Percentiles rank a stretch among this genome's conserved stretches.
These are phyloP conservation scores for Nasonovia ribisnigri DNA, from an alignment of 2,888 invertebrate species.

Conservation along the genomic window DNA sequence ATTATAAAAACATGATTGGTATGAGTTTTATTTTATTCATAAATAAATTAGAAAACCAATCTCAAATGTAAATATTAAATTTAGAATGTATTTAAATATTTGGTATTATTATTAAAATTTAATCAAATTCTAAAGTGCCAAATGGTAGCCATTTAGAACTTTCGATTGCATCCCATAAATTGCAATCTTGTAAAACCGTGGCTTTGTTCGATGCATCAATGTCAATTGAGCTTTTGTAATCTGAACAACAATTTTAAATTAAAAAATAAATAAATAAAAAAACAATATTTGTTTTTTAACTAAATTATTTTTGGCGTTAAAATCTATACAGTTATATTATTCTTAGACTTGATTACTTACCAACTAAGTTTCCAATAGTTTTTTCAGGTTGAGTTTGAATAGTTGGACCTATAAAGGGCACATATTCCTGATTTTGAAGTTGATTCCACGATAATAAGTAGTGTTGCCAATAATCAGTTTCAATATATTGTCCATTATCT, in stretches of 20 bases:
- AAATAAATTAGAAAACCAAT: too few relatives aligned
- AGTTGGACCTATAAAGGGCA: background rate
- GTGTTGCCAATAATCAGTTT: conserved; percentile 54
- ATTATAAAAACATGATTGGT: too few relatives aligned
- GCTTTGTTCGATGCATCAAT: conserved; percentile 84
- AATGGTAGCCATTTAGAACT: conserved; percentile 87
- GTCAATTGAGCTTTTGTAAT: conserved; percentile 82
- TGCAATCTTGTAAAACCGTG: conserved; percentile 80
- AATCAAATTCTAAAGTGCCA: conserved; percentile 76
- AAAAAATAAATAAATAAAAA: too few relatives aligned
- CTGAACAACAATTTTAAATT: conserved; percentile 72
- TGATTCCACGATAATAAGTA: conserved; percentile 59
- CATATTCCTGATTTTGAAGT: conserved; percentile 33
- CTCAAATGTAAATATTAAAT: too few relatives aligned
- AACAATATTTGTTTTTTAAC: background rate
- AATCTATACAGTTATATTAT: background rate
- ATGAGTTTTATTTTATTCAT: too few relatives aligned
- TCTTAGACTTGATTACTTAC: conserved; percentile 16
- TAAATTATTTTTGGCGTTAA: background rate
- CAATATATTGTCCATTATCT: conserved; percentile 57
- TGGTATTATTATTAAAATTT: background rate
- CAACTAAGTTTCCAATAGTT: conserved; percentile 36
- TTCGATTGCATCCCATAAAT: conserved; percentile 85
- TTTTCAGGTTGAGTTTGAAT: conserved; percentile 24
- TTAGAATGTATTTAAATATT: too few relatives aligned